phyloP scores from a whole-genome alignment of 2,113 vertebrate species.

The Triplophysa siluroides region DNA sequence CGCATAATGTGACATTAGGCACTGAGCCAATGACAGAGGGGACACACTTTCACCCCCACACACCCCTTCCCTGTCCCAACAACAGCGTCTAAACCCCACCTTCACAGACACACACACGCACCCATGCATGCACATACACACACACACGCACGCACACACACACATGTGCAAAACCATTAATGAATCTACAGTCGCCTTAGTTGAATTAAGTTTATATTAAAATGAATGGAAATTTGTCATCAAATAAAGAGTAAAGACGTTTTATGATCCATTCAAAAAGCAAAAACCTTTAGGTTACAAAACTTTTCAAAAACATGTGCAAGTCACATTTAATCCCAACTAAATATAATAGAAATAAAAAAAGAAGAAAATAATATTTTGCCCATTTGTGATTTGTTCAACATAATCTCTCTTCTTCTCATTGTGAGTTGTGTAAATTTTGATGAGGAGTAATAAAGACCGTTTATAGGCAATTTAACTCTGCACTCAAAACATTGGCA shows the following conservation, averaged over 20 bases:
- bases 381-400: too few relatives aligned
- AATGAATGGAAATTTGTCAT: too few relatives aligned
- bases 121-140: slow-evolving; percentile 54
- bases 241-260: too few relatives aligned
- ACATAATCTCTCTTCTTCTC: background rate
- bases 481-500: slow-evolving; percentile 59
- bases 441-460: slow-evolving; percentile 69
- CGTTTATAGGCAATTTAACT: slow-evolving; percentile 71
- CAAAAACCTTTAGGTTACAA: too few relatives aligned
- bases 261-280: too few relatives aligned
- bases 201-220: too few relatives aligned
- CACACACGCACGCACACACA: slow-evolving; percentile 46
- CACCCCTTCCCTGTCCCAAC: slow-evolving; percentile 48
- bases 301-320: too few relatives aligned
- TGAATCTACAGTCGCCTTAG: too few relatives aligned
- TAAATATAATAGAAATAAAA: too few relatives aligned
- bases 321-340: too few relatives aligned
- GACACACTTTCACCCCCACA: slow-evolving; percentile 67
- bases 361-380: too few relatives aligned
- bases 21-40: slow-evolving; percentile 77
- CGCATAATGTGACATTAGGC: slow-evolving; percentile 79
- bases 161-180: slow-evolving; percentile 53
- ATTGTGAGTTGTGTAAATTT: slow-evolving; percentile 59
- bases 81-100: slow-evolving; percentile 52
- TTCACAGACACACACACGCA: slow-evolving; percentile 54